phyloP scores from a whole-genome alignment of 2,113 vertebrate species.

The Colistium nudipinnis region DNA sequence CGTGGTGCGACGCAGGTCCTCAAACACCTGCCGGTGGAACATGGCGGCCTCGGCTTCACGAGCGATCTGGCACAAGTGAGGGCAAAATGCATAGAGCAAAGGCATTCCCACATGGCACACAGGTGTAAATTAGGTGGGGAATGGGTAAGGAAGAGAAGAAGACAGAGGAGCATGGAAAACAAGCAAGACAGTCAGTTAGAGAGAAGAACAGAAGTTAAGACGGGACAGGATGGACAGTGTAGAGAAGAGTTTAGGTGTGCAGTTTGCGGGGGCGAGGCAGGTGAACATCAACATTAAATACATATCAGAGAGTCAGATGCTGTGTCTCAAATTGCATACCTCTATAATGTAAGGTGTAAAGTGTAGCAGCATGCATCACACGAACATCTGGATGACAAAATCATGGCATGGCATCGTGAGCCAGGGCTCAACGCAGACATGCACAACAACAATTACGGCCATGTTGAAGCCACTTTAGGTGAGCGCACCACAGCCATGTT shows the following conservation, averaged over 20 bases:
- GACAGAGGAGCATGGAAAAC: not conserved
- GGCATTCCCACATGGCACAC: constrained; percentile 36
- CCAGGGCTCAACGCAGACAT: too few relatives aligned
- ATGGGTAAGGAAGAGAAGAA: constrained; percentile 14
- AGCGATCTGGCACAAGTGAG: constrained; percentile 87
- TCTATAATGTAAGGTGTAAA: not conserved
- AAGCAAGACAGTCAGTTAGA: constrained; percentile 19
- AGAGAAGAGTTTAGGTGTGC: constrained; percentile 26
- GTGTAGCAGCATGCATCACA: not conserved
- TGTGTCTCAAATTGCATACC: not conserved
- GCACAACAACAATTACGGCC: too few relatives aligned
- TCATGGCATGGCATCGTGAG: too few relatives aligned
- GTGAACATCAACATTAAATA: constrained; percentile 50
- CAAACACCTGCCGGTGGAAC: constrained; percentile 98
- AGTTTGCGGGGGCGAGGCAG: constrained; percentile 37
- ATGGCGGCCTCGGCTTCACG: constrained; percentile 98
- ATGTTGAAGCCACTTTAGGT: too few relatives aligned
- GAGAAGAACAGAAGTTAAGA: not conserved
- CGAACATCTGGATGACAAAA: too few relatives aligned
- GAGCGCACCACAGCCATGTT: too few relatives aligned
- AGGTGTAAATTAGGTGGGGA: constrained; percentile 23
- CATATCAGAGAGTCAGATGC: constrained; percentile 6
- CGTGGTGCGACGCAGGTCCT: constrained; percentile 94
- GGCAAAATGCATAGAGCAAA: constrained; percentile 53
- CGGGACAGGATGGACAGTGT: not conserved